A percentile compares a stretch with the other conserved stretches of the same genome.
Conservation (phyloP, 2,797 vertebrate species). For the Hirundo rustica region DNA sequence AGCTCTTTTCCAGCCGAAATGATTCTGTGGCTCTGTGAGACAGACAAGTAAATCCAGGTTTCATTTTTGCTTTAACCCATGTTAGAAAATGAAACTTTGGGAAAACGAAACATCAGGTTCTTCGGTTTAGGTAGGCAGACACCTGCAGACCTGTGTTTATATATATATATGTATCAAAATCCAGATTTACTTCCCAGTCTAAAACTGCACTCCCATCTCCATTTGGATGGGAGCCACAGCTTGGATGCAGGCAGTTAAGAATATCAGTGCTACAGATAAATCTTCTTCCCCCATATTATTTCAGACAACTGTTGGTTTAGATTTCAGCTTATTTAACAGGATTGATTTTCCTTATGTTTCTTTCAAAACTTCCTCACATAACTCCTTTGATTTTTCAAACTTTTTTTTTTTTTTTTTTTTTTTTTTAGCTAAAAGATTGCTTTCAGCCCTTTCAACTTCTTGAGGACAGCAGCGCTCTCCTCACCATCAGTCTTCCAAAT, state of each 20-base stretch:
- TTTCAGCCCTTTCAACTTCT: slow-evolving; percentile 12
- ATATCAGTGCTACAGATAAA: background rate
- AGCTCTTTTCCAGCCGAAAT: background rate
- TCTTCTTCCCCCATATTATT: background rate
- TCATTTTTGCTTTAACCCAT: background rate
- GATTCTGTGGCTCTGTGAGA: background rate
- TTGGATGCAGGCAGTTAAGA: background rate
- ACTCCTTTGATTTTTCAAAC: slow-evolving; percentile 8
- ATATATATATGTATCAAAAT: background rate
- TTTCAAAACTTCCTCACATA: slow-evolving; percentile 27
- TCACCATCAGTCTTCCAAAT: slow-evolving; percentile 51
- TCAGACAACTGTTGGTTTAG: slow-evolving; percentile 5
- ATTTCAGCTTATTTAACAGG: slow-evolving; percentile 17
- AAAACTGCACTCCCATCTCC: background rate
- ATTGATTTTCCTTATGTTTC: slow-evolving; percentile 12
- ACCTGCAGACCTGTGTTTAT: background rate
- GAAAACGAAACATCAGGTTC: background rate
- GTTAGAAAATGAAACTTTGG: background rate
- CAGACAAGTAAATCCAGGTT: background rate
- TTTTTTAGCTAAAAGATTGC: background rate
- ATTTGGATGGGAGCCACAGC: slow-evolving; percentile 8
- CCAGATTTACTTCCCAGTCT: background rate
- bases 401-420: background rate
- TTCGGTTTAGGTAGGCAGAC: background rate
- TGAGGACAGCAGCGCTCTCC: background rate